Percentiles rank a stretch among this genome's conserved stretches.
phyloP scores from a whole-genome alignment of 2,888 invertebrate species.

The Schrankia costaestrigalis region DNA sequence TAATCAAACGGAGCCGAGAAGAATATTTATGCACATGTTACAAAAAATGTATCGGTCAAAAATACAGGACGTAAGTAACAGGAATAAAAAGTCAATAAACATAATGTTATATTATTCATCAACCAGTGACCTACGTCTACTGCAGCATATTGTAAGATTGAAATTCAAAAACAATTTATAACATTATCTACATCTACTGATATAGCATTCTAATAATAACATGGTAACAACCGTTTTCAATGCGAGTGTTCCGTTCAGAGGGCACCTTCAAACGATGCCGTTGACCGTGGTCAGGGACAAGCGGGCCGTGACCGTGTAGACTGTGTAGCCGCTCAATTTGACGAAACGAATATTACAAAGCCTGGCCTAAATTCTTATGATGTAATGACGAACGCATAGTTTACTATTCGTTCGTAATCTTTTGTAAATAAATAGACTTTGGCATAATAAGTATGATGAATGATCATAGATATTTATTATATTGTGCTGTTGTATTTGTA shows the following conservation, averaged over 20 bases:
- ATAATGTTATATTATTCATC: too few relatives aligned
- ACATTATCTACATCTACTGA: slow-evolving; percentile 11
- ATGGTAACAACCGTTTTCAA: slow-evolving; percentile 8
- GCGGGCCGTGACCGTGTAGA: slow-evolving; percentile 56
- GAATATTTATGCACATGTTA: too few relatives aligned
- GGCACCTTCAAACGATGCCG: slow-evolving; percentile 74
- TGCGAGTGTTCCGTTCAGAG: slow-evolving; percentile 39
- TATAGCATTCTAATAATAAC: slow-evolving; percentile 3
- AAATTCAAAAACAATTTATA: too few relatives aligned
- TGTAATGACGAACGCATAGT: slow-evolving; percentile 32
- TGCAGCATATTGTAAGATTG: too few relatives aligned
- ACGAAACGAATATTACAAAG: slow-evolving; percentile 19
- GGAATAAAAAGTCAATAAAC: too few relatives aligned
- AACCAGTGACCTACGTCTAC: too few relatives aligned
- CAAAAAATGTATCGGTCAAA: too few relatives aligned
- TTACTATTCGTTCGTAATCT: not conserved
- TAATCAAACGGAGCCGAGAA: too few relatives aligned
- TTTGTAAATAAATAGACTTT: not conserved
- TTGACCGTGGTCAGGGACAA: slow-evolving; percentile 78
- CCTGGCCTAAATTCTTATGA: slow-evolving; percentile 42
- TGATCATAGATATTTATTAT: too few relatives aligned
- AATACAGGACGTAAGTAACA: too few relatives aligned
- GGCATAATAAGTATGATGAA: not conserved
- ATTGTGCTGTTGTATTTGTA: too few relatives aligned
- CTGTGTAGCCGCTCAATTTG: slow-evolving; percentile 38